Evolutionary conservation across 1,140 invertebrate species (phyloP).

Genomic region (Pteromalus puparum): DNA sequence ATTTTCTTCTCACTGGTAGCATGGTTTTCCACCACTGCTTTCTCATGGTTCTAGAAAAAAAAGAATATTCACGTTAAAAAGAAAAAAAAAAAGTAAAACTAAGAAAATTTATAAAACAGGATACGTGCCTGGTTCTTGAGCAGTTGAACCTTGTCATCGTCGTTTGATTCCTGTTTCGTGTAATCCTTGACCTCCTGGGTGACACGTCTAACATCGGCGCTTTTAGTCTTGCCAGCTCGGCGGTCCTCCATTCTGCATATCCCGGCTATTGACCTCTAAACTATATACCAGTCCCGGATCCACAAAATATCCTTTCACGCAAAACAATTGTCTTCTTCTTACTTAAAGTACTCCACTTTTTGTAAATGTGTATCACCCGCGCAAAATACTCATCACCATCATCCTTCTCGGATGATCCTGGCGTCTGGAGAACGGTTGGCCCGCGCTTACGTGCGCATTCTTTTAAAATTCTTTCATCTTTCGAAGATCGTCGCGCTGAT

Average conservation of each 20-base stretch:
- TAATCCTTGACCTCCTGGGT: slow-evolving; percentile 58
- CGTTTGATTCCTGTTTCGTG: not conserved
- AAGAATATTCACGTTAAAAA: not conserved
- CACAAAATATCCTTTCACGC: not conserved
- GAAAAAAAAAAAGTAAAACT: slow-evolving; percentile 9
- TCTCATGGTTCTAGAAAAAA: slow-evolving; percentile 22
- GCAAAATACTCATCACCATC: not conserved
- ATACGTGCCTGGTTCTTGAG: slow-evolving; percentile 36
- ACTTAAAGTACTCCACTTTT: not conserved
- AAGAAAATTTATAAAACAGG: not conserved
- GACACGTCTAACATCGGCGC: slow-evolving; percentile 54
- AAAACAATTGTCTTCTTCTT: too few species aligned
- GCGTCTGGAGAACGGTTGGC: not conserved
- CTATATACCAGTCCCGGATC: not conserved
- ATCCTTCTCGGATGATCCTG: not conserved
- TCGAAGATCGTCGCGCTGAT: not conserved
- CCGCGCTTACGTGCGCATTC: not conserved
- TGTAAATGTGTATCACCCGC: not conserved
- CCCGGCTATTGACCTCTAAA: not conserved
- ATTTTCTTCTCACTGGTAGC: slow-evolving; percentile 31
- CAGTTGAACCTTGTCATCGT: not conserved
- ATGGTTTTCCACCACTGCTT: not conserved
- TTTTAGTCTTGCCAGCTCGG: slow-evolving; percentile 61
- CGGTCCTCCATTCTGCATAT: slow-evolving; percentile 65
- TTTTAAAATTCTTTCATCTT: not conserved